phyloP scores from a whole-genome alignment of 2,113 vertebrate species.

The Xenopus laevis region DNA sequence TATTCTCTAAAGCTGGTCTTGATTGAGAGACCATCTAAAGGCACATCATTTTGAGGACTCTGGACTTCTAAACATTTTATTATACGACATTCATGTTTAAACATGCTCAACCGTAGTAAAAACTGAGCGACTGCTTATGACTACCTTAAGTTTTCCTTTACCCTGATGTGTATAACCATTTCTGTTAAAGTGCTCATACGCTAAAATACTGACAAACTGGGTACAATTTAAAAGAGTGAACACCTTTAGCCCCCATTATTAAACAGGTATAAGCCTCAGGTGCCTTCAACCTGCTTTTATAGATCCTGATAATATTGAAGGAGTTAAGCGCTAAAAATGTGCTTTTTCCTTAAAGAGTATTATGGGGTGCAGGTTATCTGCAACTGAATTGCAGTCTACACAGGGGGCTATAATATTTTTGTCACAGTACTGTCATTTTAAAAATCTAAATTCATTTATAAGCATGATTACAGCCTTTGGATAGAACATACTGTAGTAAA shows the following conservation, averaged over 20 bases:
- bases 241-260: no score
- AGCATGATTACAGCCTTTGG: conserved; percentile 13
- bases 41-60: background rate
- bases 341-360: conserved; percentile 3
- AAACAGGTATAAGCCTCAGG: background rate
- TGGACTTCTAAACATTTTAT: no score
- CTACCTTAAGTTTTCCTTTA: background rate
- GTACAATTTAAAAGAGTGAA: no score
- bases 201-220: no score
- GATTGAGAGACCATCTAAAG: no score
- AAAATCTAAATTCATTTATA: background rate
- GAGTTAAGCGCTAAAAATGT: background rate
- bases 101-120: no score
- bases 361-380: background rate
- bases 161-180: no score
- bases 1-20: no score
- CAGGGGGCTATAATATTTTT: no score
- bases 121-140: no score
- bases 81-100: no score
- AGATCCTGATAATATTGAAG: background rate
- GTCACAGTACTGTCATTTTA: background rate
- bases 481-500: background rate
- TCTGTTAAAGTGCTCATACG: no score
- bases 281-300: background rate
- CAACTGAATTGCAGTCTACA: background rate